Conservation (phyloP, 2,888 invertebrate species). For the Nipponacmea schrenckii region DNA sequence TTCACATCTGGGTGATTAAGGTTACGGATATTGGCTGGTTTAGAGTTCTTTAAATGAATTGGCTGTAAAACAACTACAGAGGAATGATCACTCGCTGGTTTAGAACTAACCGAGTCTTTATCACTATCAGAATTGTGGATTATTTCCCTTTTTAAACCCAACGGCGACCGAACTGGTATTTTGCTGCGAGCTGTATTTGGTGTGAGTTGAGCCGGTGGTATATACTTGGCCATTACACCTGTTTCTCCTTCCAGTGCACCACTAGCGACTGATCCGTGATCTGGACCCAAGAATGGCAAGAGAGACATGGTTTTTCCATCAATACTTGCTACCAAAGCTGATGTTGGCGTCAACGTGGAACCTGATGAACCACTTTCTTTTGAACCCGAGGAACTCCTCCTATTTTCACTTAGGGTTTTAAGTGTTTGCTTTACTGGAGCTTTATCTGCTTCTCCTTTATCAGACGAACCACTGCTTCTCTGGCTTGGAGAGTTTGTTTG, state of each 20-base stretch:
- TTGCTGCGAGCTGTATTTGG: not conserved
- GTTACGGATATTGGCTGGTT: constrained; percentile 50
- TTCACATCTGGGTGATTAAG: constrained; percentile 44
- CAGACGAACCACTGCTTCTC: constrained; percentile 28
- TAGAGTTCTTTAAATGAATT: constrained; percentile 53
- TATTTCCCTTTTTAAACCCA: constrained; percentile 11
- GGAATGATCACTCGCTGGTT: constrained; percentile 55
- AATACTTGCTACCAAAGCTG: constrained; percentile 54
- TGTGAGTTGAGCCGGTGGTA: not conserved
- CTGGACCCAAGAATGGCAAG: constrained; percentile 29
- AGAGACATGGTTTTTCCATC: constrained; percentile 60
- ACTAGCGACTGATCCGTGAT: not conserved
- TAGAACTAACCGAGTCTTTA: constrained; percentile 52
- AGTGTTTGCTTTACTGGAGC: constrained; percentile 20
- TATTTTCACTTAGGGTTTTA: constrained; percentile 27
- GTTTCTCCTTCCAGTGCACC: constrained; percentile 11
- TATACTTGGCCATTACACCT: not conserved
- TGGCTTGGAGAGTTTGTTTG: constrained; percentile 10
- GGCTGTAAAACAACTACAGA: constrained; percentile 57
- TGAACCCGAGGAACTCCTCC: constrained; percentile 47
- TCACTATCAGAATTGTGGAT: constrained; percentile 48
- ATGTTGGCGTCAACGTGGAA: constrained; percentile 55
- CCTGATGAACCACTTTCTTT: constrained; percentile 49
- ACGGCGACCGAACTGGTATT: constrained; percentile 16
- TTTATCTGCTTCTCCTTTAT: constrained; percentile 21